Evolutionary conservation across 1,140 invertebrate genomes (phyloP).

Genomic region (Heliconius melpomene): DNA sequence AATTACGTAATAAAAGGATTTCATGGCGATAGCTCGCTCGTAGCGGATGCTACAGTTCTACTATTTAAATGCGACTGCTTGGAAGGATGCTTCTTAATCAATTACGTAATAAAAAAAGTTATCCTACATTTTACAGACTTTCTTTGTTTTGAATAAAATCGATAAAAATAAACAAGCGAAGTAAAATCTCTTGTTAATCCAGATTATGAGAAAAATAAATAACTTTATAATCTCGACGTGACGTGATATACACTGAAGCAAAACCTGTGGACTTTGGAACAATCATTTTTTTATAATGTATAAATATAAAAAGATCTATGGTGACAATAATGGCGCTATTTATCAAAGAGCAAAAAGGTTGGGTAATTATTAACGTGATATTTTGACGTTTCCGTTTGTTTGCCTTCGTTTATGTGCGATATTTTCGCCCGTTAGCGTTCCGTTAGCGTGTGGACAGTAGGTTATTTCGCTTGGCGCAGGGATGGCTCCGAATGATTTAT

Average conservation of each 20-base stretch:
- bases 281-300: not conserved
- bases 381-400: slow-evolving; percentile 71
- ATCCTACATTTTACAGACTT: not conserved
- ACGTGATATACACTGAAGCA: not conserved
- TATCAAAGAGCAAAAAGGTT: slow-evolving; percentile 74
- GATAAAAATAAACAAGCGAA: not conserved
- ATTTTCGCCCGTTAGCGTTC: slow-evolving; percentile 66
- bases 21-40: slow-evolving; percentile 40
- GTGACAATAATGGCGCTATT: slow-evolving; percentile 78
- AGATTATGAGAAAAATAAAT: not conserved
- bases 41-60: slow-evolving; percentile 34
- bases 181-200: not conserved
- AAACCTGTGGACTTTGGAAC: not conserved
- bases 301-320: slow-evolving; percentile 70
- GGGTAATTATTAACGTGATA: slow-evolving; percentile 78
- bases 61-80: slow-evolving; percentile 9
- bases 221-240: not conserved
- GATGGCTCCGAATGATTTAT: slow-evolving; percentile 76
- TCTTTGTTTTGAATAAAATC: not conserved
- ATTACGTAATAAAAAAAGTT: not conserved
- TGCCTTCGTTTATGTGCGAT: slow-evolving; percentile 64
- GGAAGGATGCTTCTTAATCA: slow-evolving; percentile 12
- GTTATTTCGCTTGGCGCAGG: slow-evolving; percentile 68
- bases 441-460: slow-evolving; percentile 68
- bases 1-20: slow-evolving; percentile 40